phyloP scores from a whole-genome alignment of 2,113 vertebrate genomes.

The Stegostoma tigrinum region DNA sequence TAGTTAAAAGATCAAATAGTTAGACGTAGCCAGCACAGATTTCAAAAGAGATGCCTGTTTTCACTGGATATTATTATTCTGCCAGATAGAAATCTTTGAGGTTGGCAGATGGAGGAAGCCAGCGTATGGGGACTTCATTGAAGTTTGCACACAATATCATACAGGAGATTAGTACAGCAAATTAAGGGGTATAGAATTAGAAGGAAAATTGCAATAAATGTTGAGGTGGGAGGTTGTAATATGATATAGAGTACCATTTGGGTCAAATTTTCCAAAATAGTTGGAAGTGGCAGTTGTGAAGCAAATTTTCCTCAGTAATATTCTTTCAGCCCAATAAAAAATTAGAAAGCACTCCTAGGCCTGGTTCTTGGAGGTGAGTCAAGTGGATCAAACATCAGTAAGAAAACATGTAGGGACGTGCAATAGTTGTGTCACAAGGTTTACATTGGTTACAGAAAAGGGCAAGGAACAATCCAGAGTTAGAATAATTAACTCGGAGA shows the following conservation, averaged over 20 bases:
- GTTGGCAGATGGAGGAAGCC: neutral
- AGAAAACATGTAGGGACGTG: neutral
- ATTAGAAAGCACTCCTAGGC: neutral
- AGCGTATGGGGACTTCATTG: neutral
- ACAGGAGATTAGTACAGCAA: neutral
- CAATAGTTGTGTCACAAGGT: too few species aligned
- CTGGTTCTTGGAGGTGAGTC: neutral
- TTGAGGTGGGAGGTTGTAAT: neutral
- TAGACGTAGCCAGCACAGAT: neutral
- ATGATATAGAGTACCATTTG: neutral
- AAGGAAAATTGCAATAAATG: neutral
- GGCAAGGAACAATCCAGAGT: neutral
- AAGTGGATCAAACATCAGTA: neutral
- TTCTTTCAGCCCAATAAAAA: neutral
- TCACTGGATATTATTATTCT: neutral
- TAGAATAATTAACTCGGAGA: neutral
- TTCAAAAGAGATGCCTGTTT: neutral
- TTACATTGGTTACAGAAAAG: neutral
- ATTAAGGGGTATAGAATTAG: neutral
- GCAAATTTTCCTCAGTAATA: neutral
- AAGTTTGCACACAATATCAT: neutral
- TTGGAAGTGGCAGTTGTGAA: neutral
- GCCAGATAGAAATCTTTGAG: constrained; percentile 6
- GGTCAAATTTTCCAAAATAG: neutral
- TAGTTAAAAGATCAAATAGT: constrained; percentile 27